A percentile compares a stretch with the other conserved stretches of the same genome.
phyloP scores from a whole-genome alignment of 2,797 vertebrate species.

The Hylomyscus alleni region DNA sequence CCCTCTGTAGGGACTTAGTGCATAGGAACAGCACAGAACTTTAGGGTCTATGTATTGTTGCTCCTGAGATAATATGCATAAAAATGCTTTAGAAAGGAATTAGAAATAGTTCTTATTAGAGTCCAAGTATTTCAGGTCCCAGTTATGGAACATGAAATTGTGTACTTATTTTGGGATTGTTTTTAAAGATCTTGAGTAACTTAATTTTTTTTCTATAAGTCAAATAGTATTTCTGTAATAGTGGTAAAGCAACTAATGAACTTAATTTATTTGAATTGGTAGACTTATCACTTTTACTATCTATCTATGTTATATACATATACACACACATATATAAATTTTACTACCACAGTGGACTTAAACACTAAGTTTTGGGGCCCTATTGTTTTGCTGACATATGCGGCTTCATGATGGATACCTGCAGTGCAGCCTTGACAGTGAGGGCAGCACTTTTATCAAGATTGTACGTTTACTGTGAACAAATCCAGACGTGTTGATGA shows the following conservation, averaged over 20 bases:
- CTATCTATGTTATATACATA: not conserved
- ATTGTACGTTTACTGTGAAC: not conserved
- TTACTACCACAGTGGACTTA: not conserved
- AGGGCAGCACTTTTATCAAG: not conserved
- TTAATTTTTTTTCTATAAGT: conserved; percentile 37
- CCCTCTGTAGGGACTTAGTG: not conserved
- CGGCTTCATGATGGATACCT: not conserved
- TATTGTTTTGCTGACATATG: not conserved
- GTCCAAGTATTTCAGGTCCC: not conserved
- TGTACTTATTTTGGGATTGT: not conserved
- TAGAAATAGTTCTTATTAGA: conserved; percentile 43
- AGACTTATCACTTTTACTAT: not conserved
- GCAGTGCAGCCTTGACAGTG: not conserved
- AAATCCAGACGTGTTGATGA: not conserved
- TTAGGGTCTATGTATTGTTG: not conserved
- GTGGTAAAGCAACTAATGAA: not conserved
- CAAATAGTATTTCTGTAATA: conserved; percentile 30
- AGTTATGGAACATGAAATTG: conserved; percentile 44
- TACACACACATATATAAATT: not conserved
- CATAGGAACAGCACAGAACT: not conserved
- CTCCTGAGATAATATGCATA: not conserved
- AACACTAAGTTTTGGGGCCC: not conserved
- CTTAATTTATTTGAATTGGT: conserved; percentile 18
- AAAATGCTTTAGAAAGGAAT: not conserved
- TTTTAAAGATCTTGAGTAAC: not conserved